These are phyloP conservation scores for Tapirus terrestris DNA, from an alignment of 2,113 vertebrate species.

Conservation along the genomic window DNA sequence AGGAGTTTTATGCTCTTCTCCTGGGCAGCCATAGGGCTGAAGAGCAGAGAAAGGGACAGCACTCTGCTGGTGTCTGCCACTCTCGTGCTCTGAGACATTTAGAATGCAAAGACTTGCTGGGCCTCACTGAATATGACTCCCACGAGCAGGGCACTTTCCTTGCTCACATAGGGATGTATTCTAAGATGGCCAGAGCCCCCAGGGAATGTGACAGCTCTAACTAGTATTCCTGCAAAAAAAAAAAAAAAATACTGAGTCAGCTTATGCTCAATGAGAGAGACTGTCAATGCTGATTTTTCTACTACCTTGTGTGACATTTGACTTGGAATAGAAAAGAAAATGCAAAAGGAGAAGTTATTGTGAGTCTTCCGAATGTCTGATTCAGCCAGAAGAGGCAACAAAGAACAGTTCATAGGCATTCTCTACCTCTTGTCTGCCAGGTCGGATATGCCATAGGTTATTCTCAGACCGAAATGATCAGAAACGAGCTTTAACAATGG, in stretches of 20 bases:
- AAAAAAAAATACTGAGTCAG: neutral
- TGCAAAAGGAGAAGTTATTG: neutral
- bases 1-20: conserved; percentile 32
- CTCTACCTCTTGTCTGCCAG: conserved; percentile 33
- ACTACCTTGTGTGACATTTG: neutral
- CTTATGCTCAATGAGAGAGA: neutral
- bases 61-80: neutral
- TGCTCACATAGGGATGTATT: neutral
- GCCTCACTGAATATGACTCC: neutral
- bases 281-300: neutral
- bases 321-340: conserved; percentile 47
- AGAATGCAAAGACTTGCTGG: neutral
- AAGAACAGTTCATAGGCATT: neutral
- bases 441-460: neutral
- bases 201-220: neutral
- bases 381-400: neutral
- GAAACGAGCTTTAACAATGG: conserved; percentile 13
- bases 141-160: rapidly evolving
- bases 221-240: neutral
- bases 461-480: neutral
- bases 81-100: neutral
- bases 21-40: neutral
- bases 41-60: neutral
- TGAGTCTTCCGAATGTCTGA: neutral
- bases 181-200: neutral